phyloP scores from a whole-genome alignment of 2,113 vertebrate species.

The Clinocottus analis region DNA sequence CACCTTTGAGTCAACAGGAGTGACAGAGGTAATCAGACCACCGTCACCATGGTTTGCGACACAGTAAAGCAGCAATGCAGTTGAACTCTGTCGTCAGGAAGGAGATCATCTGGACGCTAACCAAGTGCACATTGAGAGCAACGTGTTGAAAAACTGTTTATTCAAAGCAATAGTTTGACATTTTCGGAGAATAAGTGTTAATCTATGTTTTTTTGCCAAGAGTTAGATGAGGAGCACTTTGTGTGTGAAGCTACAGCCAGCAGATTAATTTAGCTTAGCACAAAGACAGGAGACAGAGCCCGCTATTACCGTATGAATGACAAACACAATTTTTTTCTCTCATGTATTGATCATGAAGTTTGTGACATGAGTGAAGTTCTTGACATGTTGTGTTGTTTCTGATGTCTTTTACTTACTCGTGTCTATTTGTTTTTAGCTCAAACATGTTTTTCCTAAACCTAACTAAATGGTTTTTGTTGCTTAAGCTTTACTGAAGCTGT shows the following conservation, averaged over 20 bases:
- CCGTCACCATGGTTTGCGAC: constrained; percentile 47
- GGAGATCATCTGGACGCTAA: not conserved
- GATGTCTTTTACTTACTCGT: too few species aligned
- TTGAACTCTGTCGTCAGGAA: constrained; percentile 20
- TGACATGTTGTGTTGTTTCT: not conserved
- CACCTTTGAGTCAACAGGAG: constrained; percentile 47
- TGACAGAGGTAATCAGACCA: constrained; percentile 32
- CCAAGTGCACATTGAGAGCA: not conserved
- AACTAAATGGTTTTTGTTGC: too few species aligned
- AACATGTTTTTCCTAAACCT: too few species aligned
- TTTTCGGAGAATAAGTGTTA: not conserved
- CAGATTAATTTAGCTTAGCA: not conserved
- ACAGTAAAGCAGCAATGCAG: constrained; percentile 12
- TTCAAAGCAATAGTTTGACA: not conserved
- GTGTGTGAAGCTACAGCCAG: not conserved
- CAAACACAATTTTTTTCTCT: too few species aligned
- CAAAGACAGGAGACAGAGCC: not conserved
- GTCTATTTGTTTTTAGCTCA: too few species aligned
- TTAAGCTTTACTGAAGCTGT: too few species aligned
- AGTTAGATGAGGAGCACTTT: not conserved
- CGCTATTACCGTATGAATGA: too few species aligned
- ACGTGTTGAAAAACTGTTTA: not conserved
- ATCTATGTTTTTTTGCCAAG: not conserved
- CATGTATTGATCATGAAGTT: not conserved
- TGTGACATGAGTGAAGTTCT: not conserved